Conservation (phyloP, 2,888 invertebrate species). For the Drosophila robusta region DNA sequence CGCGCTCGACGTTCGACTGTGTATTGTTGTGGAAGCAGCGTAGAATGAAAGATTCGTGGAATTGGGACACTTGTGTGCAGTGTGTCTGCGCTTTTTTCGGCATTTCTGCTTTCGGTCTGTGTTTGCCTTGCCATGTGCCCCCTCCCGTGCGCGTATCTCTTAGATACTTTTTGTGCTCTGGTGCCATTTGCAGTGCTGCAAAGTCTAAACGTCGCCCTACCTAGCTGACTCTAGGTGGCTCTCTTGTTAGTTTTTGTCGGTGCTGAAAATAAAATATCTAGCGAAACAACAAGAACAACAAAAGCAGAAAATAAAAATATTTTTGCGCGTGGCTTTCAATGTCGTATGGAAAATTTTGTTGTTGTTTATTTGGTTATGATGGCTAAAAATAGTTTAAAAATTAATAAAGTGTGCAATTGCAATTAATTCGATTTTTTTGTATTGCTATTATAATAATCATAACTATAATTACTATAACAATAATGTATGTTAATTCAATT, state of each 20-base stretch:
- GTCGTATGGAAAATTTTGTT: constrained; percentile 49
- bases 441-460: neutral
- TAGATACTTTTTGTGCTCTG: constrained; percentile 39
- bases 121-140: neutral
- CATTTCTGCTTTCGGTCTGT: constrained; percentile 25
- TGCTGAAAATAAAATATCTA: constrained; percentile 10
- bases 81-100: constrained; percentile 53
- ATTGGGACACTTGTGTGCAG: constrained; percentile 85
- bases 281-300: neutral
- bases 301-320: constrained; percentile 11
- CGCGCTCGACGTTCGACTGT: constrained; percentile 5
- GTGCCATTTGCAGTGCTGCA: constrained; percentile 36
- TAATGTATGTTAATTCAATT: neutral
- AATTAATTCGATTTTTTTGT: neutral
- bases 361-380: neutral
- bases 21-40: constrained; percentile 67
- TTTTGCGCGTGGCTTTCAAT: constrained; percentile 64
- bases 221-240: constrained; percentile 15
- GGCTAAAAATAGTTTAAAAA: constrained; percentile 22
- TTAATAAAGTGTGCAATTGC: neutral
- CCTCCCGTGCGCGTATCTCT: constrained; percentile 31
- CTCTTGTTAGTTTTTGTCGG: constrained; percentile 11
- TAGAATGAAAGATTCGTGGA: constrained; percentile 82
- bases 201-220: constrained; percentile 18
- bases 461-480: too few relatives aligned